Conservation (phyloP, 2,797 vertebrate species). For the Pyrocephalus nanus region DNA sequence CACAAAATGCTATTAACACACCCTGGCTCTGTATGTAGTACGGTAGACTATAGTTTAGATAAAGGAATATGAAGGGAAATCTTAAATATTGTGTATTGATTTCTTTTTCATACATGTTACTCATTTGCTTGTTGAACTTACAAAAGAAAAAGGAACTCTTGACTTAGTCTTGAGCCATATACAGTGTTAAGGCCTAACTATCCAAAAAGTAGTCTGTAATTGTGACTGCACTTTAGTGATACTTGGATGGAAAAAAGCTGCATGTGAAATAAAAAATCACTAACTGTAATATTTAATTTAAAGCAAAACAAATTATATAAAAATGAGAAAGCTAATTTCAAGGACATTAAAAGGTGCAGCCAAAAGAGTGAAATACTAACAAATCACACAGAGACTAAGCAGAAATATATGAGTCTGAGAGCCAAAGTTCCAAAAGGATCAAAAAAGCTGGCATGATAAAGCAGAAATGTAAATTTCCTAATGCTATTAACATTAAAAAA, state of each 20-base stretch:
- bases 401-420: background rate
- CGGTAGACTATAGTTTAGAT: background rate
- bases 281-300: background rate
- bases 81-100: background rate
- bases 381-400: background rate
- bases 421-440: background rate
- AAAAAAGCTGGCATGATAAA: background rate
- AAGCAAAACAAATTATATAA: background rate
- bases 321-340: background rate
- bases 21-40: background rate
- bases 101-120: background rate
- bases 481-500: too few species aligned
- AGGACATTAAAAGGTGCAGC: background rate
- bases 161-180: background rate
- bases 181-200: background rate
- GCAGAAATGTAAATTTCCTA: background rate
- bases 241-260: background rate
- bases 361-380: background rate
- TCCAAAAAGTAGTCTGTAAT: background rate
- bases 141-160: background rate
- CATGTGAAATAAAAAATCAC: background rate
- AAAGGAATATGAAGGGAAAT: background rate
- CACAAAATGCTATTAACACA: conserved; percentile 24
- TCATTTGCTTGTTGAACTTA: background rate
- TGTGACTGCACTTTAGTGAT: background rate